A percentile compares a stretch with the other conserved stretches of the same genome.
phyloP scores from a whole-genome alignment of 2,113 vertebrate species.

The Bambusicola thoracicus region DNA sequence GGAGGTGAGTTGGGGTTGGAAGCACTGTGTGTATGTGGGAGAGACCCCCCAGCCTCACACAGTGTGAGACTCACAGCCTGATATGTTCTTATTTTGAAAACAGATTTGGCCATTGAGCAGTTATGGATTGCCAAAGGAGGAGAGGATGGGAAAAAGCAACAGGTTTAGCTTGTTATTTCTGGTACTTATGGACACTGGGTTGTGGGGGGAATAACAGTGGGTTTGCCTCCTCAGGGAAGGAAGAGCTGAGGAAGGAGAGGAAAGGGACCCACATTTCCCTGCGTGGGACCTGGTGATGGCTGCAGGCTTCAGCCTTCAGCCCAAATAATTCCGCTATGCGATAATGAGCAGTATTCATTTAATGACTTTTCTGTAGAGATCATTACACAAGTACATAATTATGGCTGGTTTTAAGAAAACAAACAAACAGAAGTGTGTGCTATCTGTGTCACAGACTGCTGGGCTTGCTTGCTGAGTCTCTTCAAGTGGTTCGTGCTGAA shows the following conservation, averaged over 20 bases:
- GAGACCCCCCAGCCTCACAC: not conserved
- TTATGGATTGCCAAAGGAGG: not conserved
- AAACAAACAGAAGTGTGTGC: not conserved
- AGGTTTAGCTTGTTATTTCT: not conserved
- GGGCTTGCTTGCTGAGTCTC: not conserved
- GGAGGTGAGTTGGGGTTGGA: not conserved
- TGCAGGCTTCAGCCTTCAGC: not conserved
- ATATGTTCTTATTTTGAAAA: not conserved
- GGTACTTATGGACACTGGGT: not conserved
- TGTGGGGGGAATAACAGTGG: not conserved
- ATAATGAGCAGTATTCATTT: accelerated
- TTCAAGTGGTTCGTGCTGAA: not conserved
- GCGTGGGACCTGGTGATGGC: not conserved
- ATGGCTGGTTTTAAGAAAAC: not conserved
- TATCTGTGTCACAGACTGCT: not conserved
- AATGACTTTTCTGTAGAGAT: not conserved
- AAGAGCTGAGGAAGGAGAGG: not conserved
- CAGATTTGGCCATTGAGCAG: not conserved
- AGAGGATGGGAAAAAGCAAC: not conserved
- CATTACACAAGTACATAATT: not conserved
- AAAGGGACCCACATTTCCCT: not conserved
- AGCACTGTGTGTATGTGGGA: not conserved
- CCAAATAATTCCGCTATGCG: not conserved
- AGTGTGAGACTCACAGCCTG: not conserved
- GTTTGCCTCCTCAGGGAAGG: not conserved